Evolutionary conservation across 1,140 invertebrate species (phyloP).

Genomic region (Drosophila micromelanica): DNA sequence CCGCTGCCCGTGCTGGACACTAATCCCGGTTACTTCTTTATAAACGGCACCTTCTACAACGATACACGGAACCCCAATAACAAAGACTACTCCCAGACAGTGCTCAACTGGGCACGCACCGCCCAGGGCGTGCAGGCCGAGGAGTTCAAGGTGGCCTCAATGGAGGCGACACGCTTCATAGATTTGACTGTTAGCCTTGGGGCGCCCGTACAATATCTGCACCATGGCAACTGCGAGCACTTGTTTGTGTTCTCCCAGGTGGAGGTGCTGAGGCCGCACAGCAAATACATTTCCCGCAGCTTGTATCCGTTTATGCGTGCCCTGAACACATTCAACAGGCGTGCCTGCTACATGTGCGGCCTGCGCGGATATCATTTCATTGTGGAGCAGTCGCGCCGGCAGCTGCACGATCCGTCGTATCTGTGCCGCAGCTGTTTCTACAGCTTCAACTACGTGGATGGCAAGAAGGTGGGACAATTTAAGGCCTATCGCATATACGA

Average conservation of each 20-base stretch:
- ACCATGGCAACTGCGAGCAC: slow-evolving; percentile 96
- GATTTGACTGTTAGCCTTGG: slow-evolving; percentile 89
- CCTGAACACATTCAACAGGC: slow-evolving; percentile 81
- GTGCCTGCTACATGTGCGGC: slow-evolving; percentile 86
- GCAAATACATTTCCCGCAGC: slow-evolving; percentile 30
- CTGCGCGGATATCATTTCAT: slow-evolving; percentile 86
- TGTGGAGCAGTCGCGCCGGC: slow-evolving; percentile 85
- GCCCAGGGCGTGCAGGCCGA: slow-evolving; percentile 84
- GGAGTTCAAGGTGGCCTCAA: slow-evolving; percentile 85
- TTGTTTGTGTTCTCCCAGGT: slow-evolving; percentile 91
- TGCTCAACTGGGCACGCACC: slow-evolving; percentile 88
- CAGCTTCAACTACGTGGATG: slow-evolving; percentile 88
- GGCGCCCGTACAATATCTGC: slow-evolving; percentile 91
- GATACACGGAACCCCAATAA: slow-evolving; percentile 87
- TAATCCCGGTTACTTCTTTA: slow-evolving; percentile 90
- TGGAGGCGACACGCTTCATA: slow-evolving; percentile 88
- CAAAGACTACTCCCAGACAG: slow-evolving; percentile 87
- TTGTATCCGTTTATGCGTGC: slow-evolving; percentile 85
- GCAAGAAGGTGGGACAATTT: slow-evolving; percentile 86
- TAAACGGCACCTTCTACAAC: slow-evolving; percentile 92
- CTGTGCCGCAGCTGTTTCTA: slow-evolving; percentile 88
- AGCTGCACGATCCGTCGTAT: slow-evolving; percentile 88
- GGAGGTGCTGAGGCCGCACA: slow-evolving; percentile 85
- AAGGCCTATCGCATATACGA: slow-evolving; percentile 85
- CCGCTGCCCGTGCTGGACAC: slow-evolving; percentile 84